Evolutionary conservation across 2,888 invertebrate species (phyloP).

Genomic region (Lapara coniferarum): DNA sequence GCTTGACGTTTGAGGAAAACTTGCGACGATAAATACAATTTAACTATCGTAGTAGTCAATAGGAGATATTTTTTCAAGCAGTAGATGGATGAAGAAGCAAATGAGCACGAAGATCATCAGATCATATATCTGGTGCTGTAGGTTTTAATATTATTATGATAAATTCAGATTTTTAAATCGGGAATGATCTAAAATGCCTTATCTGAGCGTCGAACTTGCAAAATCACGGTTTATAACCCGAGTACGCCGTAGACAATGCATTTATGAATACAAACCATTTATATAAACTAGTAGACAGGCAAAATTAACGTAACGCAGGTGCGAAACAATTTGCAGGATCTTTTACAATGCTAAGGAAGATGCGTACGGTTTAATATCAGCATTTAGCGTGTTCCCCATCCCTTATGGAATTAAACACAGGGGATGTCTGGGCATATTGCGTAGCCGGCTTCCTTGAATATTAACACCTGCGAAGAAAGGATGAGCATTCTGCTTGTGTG

Average conservation of each 20-base stretch:
- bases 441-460: constrained; percentile 8
- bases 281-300: neutral
- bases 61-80: too few relatives aligned
- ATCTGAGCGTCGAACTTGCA: neutral
- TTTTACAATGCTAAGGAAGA: constrained; percentile 11
- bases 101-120: too few relatives aligned
- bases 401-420: constrained; percentile 20
- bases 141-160: too few relatives aligned
- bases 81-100: too few relatives aligned
- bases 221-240: too few relatives aligned
- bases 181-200: too few relatives aligned
- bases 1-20: neutral
- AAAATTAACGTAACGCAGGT: constrained; percentile 17
- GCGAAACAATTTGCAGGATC: constrained; percentile 19
- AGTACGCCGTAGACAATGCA: neutral
- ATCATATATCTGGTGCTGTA: too few relatives aligned
- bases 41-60: neutral
- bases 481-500: neutral
- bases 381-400: constrained; percentile 19
- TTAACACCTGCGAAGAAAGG: constrained; percentile 11
- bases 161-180: too few relatives aligned
- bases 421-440: constrained; percentile 21
- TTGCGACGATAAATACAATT: neutral
- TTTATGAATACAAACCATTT: neutral
- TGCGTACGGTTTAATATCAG: constrained; percentile 5